Evolutionary conservation across 2,888 invertebrate genomes (phyloP).

Genomic region (Balanococcus diminutus): DNA sequence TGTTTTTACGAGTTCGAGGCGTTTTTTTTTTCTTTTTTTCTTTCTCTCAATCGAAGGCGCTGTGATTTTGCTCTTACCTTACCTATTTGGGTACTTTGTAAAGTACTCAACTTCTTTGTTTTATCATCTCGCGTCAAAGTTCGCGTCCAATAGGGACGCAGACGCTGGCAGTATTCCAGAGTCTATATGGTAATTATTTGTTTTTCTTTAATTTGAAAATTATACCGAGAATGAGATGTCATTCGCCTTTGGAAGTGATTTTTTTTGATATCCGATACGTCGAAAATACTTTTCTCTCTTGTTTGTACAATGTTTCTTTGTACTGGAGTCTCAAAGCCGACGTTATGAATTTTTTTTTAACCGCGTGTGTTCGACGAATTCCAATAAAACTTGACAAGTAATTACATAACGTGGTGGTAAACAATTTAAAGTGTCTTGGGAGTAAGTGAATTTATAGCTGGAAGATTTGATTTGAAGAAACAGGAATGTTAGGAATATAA

Average conservation of each 20-base stretch:
- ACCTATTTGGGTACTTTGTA: background rate
- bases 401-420: background rate
- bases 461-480: background rate
- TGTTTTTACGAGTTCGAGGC: conserved; percentile 29
- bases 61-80: background rate
- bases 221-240: background rate
- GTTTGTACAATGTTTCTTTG: conserved; percentile 23
- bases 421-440: background rate
- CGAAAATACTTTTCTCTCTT: background rate
- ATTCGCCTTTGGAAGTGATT: conserved; percentile 13
- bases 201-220: background rate
- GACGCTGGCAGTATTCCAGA: background rate
- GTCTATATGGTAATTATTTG: conserved; percentile 24
- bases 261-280: conserved; percentile 9
- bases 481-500: background rate
- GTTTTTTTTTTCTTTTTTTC: no score
- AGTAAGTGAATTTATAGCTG: background rate
- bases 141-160: background rate
- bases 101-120: background rate
- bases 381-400: background rate
- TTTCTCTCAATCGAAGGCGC: no score
- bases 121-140: background rate
- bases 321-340: background rate
- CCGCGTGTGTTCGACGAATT: background rate
- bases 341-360: background rate